Evolutionary conservation across 2,113 vertebrate species (phyloP).

Genomic region (Microcebus griseorufus): DNA sequence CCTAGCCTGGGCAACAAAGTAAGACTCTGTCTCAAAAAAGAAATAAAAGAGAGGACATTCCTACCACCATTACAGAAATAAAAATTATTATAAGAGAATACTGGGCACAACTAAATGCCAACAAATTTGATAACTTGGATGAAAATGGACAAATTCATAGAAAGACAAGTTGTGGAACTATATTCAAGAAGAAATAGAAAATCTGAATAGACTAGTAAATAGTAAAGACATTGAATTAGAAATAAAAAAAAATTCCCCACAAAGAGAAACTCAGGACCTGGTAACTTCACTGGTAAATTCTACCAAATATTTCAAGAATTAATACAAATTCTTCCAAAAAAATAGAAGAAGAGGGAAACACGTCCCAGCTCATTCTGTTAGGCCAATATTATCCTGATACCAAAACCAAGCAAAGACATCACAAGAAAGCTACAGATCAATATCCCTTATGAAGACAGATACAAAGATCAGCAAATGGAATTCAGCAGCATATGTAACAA

Average conservation of each 20-base stretch:
- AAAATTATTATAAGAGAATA: not conserved
- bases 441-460: not conserved
- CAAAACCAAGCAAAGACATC: not conserved
- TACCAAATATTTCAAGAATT: not conserved
- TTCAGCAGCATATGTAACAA: not conserved
- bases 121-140: not conserved
- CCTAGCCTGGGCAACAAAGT: no score
- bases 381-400: not conserved
- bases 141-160: constrained; percentile 5
- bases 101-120: not conserved
- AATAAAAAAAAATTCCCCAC: not conserved
- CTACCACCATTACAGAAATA: not conserved
- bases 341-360: not conserved
- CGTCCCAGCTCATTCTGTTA: not conserved
- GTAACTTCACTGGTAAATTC: not conserved
- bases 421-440: not conserved
- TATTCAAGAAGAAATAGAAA: not conserved
- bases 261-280: not conserved
- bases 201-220: not conserved
- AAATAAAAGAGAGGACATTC: not conserved
- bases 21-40: no score
- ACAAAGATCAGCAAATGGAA: not conserved
- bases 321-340: not conserved
- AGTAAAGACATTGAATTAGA: not conserved
- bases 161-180: not conserved